These are phyloP conservation scores for Liasis olivaceus DNA, from an alignment of 2,797 vertebrate genomes.

Conservation along the genomic window DNA sequence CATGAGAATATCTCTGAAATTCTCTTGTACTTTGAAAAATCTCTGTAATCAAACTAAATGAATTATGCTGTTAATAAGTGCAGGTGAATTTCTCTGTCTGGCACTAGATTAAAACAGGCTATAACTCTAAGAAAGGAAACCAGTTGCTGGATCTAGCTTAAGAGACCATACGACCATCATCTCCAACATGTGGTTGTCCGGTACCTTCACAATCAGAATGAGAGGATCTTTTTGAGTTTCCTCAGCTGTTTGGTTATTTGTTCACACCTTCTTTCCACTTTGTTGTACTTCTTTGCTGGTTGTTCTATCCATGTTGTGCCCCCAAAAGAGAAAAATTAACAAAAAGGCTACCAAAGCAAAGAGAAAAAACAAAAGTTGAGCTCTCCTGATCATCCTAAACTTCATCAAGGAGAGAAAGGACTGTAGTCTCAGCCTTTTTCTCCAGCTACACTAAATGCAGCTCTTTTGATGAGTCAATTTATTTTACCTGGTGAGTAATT, in stretches of 20 bases:
- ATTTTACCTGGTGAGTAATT: background rate
- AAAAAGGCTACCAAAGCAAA: background rate
- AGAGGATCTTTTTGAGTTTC: background rate
- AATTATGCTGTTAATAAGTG: too few species aligned
- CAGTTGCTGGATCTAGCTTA: background rate
- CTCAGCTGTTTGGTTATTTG: background rate
- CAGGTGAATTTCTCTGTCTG: too few species aligned
- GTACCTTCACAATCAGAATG: background rate
- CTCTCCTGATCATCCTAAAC: background rate
- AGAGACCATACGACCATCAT: background rate
- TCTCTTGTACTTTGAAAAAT: too few species aligned
- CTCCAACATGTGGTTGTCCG: background rate
- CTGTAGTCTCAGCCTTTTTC: background rate
- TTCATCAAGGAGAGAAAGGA: background rate
- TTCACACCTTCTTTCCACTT: background rate
- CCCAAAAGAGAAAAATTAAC: background rate
- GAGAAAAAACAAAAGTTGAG: background rate
- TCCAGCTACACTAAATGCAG: background rate
- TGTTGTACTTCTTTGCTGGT: background rate
- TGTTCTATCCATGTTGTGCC: background rate
- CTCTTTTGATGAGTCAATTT: background rate
- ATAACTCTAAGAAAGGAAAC: background rate
- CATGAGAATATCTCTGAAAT: too few species aligned
- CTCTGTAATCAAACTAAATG: too few species aligned
- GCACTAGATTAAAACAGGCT: background rate